Evolutionary conservation across 2,113 vertebrate genomes (phyloP), one percentile per base, ranked within the genome.

Genomic region (Syngnathus scovelli): DNA sequence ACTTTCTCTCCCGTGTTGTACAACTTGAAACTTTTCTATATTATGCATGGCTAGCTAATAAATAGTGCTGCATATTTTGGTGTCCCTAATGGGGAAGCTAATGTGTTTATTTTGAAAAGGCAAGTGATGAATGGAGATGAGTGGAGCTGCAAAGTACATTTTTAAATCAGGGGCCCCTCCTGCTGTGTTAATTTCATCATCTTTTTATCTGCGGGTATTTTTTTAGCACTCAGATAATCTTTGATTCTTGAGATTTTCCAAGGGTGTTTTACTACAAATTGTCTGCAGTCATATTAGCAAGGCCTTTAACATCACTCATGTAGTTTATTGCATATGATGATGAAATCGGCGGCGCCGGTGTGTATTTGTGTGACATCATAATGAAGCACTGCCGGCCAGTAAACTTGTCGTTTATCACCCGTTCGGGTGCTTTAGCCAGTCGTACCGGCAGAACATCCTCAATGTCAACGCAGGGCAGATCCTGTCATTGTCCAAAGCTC

Each of bases 71-170:
- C 48, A 43, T 54, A 37, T 64, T 43, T 59, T 54, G 19, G 36
- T 6, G 2, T 51, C 48, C 43, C 55, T 64, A 5, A 10, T 48
- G n/a, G 33, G 46, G 12, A 52, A 48, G 68, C 37, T 61, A 64
- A 62, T 39, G 15, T 65, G 61, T 74, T 69, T 23, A 44, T 36
- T 4, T 68, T 67, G 69, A 64, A 66, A 75, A 75, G 63, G 59
- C 58, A 61, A 66, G 68, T 41, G 65, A 49, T 71, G 27, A 49
- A 67, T 74, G 54, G 38, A n/a, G 72, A 27, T 58, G 49, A 33
- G 52, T 15, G 6, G 41, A 23, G 33, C 21, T 64, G 38, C 36
- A 72, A 36, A 61, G n/a, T n/a, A n/a, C 9, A 54, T 54, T 21
- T 54, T 54, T 21, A 54, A 54, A 19, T 54, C 51, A 21, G 21